phyloP scores from a whole-genome alignment of 1,140 invertebrate genomes.

The Diorhabda elongata region DNA sequence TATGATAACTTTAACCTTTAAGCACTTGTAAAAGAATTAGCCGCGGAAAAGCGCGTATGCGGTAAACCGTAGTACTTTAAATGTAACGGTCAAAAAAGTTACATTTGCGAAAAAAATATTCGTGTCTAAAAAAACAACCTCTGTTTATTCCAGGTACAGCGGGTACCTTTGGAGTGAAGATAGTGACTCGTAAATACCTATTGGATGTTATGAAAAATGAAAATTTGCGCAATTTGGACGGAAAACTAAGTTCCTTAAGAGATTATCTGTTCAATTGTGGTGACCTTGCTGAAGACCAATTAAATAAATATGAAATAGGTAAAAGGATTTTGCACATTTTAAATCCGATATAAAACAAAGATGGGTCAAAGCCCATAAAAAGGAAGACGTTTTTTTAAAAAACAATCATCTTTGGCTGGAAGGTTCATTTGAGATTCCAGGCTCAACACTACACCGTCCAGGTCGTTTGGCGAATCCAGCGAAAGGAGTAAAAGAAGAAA shows the following conservation, averaged over 20 bases:
- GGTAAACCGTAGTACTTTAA: neutral
- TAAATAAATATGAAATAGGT: constrained; percentile 12
- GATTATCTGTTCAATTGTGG: constrained; percentile 7
- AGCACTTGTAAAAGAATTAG: neutral
- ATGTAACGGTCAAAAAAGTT: neutral
- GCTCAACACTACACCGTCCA: neutral
- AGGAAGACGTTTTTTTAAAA: neutral
- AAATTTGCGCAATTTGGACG: constrained; percentile 9
- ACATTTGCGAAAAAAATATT: neutral
- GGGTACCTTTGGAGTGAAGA: neutral
- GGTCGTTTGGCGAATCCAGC: constrained; percentile 20
- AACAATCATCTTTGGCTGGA: neutral
- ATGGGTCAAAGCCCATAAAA: neutral
- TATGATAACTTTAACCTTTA: neutral
- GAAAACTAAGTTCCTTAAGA: constrained; percentile 9
- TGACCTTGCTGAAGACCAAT: constrained; percentile 7
- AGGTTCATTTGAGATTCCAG: constrained; percentile 1
- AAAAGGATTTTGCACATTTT: constrained; percentile 11
- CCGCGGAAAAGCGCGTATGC: neutral
- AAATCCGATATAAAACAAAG: constrained; percentile 31
- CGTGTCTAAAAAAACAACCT: neutral
- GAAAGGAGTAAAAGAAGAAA: constrained; percentile 34
- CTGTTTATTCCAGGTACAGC: constrained; percentile 3
- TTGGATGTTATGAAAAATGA: constrained; percentile 2
- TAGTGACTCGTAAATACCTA: constrained; percentile 7